Percentiles rank a stretch among this genome's conserved stretches.
These are phyloP conservation scores for Cyprinella venusta DNA, from an alignment of 2,797 vertebrate genomes.

Conservation along the genomic window DNA sequence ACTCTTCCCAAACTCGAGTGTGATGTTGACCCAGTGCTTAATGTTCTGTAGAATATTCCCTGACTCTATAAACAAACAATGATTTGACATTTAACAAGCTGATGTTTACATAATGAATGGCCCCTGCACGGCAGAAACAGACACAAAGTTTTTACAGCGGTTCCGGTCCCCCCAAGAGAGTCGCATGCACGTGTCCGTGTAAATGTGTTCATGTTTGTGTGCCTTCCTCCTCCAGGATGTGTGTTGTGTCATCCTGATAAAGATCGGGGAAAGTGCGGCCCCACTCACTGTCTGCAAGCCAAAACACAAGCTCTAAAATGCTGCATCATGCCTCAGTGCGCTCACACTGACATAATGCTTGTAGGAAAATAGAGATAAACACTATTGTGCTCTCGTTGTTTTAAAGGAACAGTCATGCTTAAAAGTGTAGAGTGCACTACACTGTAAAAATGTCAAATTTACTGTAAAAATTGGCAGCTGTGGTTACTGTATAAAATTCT, in stretches of 20 bases:
- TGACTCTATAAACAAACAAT: conserved; percentile 33
- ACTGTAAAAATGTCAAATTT: background rate
- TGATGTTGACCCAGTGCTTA: conserved; percentile 28
- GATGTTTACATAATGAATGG: conserved; percentile 38
- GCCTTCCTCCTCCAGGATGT: conserved; percentile 7
- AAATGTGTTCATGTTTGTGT: conserved; percentile 21
- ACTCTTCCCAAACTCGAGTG: background rate
- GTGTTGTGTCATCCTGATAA: conserved; percentile 7
- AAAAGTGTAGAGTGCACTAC: background rate
- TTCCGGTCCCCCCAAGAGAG: conserved; percentile 10
- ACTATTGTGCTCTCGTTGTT: background rate
- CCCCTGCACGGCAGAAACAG: background rate
- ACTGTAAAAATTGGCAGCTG: background rate
- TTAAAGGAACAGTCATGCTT: background rate
- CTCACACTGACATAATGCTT: background rate
- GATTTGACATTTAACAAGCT: conserved; percentile 43
- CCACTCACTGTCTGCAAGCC: background rate
- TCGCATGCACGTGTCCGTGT: background rate
- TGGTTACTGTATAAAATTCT: background rate
- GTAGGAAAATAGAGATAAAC: background rate
- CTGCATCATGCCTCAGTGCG: background rate
- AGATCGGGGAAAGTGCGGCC: background rate
- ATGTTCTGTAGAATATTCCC: conserved; percentile 19
- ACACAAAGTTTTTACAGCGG: background rate
- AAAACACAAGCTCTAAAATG: conserved; percentile 13